Percentiles rank a stretch among this genome's conserved stretches.
These are phyloP conservation scores for Lanistes nyassanus DNA, from an alignment of 1,140 invertebrate genomes.

Conservation along the genomic window DNA sequence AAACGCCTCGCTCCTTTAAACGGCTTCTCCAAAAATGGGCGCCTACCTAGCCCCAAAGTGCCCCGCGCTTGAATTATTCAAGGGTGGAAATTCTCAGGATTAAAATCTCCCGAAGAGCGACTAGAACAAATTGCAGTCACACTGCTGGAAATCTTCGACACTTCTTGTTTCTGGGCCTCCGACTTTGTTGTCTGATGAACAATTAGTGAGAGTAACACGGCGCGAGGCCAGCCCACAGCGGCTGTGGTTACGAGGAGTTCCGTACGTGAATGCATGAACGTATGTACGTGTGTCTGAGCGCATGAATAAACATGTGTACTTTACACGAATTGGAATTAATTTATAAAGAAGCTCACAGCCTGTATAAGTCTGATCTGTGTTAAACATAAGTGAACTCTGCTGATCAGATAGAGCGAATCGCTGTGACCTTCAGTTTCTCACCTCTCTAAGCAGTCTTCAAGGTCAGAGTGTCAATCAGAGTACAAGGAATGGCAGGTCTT, in stretches of 20 bases:
- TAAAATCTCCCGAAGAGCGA: conserved; percentile 8
- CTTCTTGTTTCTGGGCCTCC: too few relatives aligned
- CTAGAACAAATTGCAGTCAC: conserved; percentile 4
- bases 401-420: too few relatives aligned
- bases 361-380: too few relatives aligned
- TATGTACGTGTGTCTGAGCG: conserved; percentile 3
- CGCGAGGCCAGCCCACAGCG: background rate
- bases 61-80: conserved; percentile 1
- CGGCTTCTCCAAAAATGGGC: conserved; percentile 3
- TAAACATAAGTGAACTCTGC: too few relatives aligned
- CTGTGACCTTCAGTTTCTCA: too few relatives aligned
- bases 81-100: conserved; percentile 2
- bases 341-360: background rate
- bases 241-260: background rate
- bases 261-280: background rate
- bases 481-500: too few relatives aligned
- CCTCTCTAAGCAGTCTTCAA: too few relatives aligned
- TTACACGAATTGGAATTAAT: background rate
- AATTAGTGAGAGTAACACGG: too few relatives aligned
- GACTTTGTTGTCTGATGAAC: too few relatives aligned
- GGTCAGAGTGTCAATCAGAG: too few relatives aligned
- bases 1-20: background rate
- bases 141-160: background rate
- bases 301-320: background rate
- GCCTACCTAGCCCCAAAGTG: background rate